These are phyloP conservation scores for Alexandromys oeconomus DNA, from an alignment of 2,797 vertebrate species.

Conservation along the genomic window DNA sequence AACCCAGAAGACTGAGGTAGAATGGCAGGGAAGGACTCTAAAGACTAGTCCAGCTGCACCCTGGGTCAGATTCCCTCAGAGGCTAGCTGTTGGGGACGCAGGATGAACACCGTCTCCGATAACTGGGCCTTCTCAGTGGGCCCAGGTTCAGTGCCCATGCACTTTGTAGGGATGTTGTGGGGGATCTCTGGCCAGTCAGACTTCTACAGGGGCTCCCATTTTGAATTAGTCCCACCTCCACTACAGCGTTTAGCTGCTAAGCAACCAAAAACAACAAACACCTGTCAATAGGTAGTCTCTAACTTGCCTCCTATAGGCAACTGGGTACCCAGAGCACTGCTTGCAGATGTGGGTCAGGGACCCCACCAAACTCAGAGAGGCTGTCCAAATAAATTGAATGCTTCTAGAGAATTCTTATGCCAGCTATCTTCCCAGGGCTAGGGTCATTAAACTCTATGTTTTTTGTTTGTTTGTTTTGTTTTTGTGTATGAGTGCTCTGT, in stretches of 20 bases:
- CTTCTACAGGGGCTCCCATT: background rate
- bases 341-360: background rate
- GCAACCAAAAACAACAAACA: constrained; percentile 58
- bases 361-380: background rate
- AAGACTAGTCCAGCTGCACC: background rate
- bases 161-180: background rate
- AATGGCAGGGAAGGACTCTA: background rate
- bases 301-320: background rate
- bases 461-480: background rate
- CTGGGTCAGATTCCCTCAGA: background rate
- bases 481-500: background rate
- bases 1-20: background rate
- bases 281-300: constrained; percentile 58
- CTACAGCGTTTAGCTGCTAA: background rate
- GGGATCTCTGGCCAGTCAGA: background rate
- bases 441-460: background rate
- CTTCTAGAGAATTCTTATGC: background rate
- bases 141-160: background rate
- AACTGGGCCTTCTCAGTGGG: background rate
- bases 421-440: background rate
- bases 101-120: background rate
- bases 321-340: background rate
- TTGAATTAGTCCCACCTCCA: background rate
- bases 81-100: background rate
- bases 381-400: background rate